Evolutionary conservation across 2,797 vertebrate species (phyloP).

Genomic region (Prionace glauca): DNA sequence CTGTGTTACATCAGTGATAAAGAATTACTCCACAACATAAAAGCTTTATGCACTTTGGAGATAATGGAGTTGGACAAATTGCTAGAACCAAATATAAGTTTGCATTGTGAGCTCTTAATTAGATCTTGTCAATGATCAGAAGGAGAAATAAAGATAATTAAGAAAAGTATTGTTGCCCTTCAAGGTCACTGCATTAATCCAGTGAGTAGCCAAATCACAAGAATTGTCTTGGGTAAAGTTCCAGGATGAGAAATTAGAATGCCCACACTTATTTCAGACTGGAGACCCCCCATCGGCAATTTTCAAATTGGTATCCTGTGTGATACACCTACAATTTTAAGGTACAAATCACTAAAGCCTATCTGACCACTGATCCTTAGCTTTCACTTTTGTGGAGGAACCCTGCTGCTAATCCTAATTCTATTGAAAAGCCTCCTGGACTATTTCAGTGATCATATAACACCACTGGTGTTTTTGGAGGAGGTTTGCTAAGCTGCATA

Average conservation of each 20-base stretch:
- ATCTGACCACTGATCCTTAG: not conserved
- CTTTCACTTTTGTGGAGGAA: not conserved
- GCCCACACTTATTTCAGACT: not conserved
- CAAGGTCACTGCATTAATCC: not conserved
- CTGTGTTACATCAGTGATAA: not conserved
- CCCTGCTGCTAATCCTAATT: not conserved
- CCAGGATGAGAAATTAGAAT: not conserved
- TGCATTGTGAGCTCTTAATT: not conserved
- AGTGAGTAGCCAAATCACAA: not conserved
- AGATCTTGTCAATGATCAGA: not conserved
- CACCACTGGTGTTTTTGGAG: not conserved
- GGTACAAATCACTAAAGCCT: not conserved
- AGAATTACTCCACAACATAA: not conserved
- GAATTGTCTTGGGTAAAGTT: not conserved
- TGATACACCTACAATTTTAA: not conserved
- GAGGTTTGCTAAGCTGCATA: not conserved
- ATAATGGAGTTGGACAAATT: not conserved
- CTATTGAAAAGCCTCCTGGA: not conserved
- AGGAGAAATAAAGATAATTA: not conserved
- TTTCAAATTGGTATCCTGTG: not conserved
- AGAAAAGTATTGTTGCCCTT: not conserved
- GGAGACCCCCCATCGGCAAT: not conserved
- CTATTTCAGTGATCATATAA: not conserved
- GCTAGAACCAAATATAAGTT: not conserved
- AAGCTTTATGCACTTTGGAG: not conserved